phyloP scores from a whole-genome alignment of 2,113 vertebrate genomes.

The Poecile atricapillus region DNA sequence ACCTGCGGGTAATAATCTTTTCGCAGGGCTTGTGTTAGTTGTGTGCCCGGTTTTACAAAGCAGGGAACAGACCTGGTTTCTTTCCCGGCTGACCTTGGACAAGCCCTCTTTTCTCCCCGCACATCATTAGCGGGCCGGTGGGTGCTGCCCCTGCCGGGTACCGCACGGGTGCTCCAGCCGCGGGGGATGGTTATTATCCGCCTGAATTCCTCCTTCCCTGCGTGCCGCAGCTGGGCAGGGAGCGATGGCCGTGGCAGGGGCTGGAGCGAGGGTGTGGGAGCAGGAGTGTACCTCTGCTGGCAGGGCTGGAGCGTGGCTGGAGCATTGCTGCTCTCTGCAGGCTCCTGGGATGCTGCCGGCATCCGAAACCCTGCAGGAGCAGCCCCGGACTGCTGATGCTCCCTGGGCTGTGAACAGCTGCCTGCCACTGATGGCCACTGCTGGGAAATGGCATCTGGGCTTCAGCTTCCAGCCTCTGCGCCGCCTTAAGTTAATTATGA shows the following conservation, averaged over 20 bases:
- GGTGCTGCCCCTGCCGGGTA: background rate
- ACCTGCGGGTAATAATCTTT: background rate
- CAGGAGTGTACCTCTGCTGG: background rate
- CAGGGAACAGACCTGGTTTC: background rate
- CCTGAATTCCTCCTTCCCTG: background rate
- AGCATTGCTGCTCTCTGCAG: constrained; percentile 51
- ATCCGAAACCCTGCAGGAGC: background rate
- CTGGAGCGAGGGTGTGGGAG: background rate
- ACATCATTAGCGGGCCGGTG: background rate
- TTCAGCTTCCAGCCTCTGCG: background rate
- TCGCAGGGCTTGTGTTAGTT: background rate
- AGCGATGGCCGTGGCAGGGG: background rate
- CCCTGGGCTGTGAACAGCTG: background rate
- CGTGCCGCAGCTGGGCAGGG: background rate
- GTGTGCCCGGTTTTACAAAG: background rate
- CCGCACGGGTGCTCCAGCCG: background rate
- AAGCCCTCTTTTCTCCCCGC: background rate
- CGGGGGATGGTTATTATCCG: background rate
- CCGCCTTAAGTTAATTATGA: constrained; percentile 28
- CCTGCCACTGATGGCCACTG: background rate
- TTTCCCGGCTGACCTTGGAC: background rate
- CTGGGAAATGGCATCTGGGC: constrained; percentile 24
- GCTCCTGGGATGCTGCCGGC: accelerated
- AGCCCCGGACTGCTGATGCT: background rate
- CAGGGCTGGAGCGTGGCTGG: background rate